Base-by-base conservation (phyloP, 1,140 invertebrate genomes). In the Drosophila guanche region DNA sequence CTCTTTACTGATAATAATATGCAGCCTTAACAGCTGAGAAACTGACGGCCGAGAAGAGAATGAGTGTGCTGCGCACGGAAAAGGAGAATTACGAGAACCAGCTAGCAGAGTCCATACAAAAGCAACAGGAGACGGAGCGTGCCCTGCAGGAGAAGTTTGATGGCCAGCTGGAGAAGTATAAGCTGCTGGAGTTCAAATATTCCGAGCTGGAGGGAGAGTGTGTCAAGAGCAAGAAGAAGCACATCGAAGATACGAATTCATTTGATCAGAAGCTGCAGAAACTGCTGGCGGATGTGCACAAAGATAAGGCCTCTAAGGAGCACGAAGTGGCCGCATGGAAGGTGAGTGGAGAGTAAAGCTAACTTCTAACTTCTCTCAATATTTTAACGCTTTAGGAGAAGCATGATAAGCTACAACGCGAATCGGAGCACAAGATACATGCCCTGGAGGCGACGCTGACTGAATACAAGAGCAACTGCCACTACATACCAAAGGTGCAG, bases 101-200 rank as follows among this genome's bases (percentile, higher is more conserved):
- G 78, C 45, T 92, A n/a, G 91, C 92, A 23, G 92, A 92, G 33
- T 89, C 92, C 16, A 89, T 84, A 59, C 76, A 76, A 42, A 89
- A 91, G 65, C 81, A 89, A 66, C 90, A 92, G 61, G 93, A 93
- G 54, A 77, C 74, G n/a, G 75, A 88, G 8, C 89, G 85, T 14
- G 91, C 92, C 42, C 78, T 85, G 5, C 90, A 91, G 47, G 71
- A 92, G 23, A 86, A 91, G 67, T 92, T 92, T 52, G 90, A 88
- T 22, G 91, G 91, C 3, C 70, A 93, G 56, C 70, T 93, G 43
- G 92, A 92, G 43, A 92, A 92, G 60, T 92, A 90, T 57, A 93
- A 92, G 74, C 52, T 92, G 48, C 75, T 93, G 41, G 89, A 93
- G 54, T 59, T 29, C 7, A 83, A 91, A 37, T 63, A 85, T 37